Percentiles rank a stretch among this genome's conserved stretches.
These are phyloP conservation scores for Enteromius anoplus DNA, from an alignment of 2,797 vertebrate species.

Conservation along the genomic window DNA sequence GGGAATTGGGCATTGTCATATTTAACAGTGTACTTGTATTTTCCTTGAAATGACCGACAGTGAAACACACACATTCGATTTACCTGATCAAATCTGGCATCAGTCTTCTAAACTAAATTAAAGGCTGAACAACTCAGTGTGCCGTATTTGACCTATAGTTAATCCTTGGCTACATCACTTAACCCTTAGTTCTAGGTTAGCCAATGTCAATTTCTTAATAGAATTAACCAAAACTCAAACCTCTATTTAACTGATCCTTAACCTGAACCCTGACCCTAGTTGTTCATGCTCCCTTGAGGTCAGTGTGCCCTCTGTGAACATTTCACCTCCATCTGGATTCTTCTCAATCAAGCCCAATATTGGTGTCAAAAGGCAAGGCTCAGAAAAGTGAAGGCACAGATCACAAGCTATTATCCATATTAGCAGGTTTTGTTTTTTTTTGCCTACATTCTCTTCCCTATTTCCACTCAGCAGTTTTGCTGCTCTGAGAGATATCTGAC, in stretches of 20 bases:
- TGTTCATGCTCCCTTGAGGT: not conserved
- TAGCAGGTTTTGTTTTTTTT: not conserved
- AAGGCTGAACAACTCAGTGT: not conserved
- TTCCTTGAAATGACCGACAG: not conserved
- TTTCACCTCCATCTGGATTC: constrained; percentile 24
- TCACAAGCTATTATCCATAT: constrained; percentile 22
- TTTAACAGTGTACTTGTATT: constrained; percentile 16
- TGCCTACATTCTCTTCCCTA: constrained; percentile 6
- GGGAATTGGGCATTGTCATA: constrained; percentile 15
- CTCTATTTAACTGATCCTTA: not conserved
- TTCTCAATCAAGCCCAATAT: constrained; percentile 10
- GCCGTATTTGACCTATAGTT: constrained; percentile 18
- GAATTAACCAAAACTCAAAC: constrained; percentile 17
- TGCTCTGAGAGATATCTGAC: constrained; percentile 64
- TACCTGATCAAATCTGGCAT: constrained; percentile 8
- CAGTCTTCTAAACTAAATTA: not conserved
- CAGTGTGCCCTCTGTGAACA: constrained; percentile 15
- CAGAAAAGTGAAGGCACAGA: not conserved
- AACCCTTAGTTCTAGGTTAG: constrained; percentile 4
- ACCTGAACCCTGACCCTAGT: constrained; percentile 7
- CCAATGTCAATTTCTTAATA: constrained; percentile 20
- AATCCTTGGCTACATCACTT: constrained; percentile 2
- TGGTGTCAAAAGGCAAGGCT: not conserved
- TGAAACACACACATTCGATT: not conserved
- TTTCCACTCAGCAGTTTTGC: constrained; percentile 35